A percentile compares a stretch with the other conserved stretches of the same genome.
phyloP scores from a whole-genome alignment of 2,888 invertebrate species.

The Alloscopus bannaensis region DNA sequence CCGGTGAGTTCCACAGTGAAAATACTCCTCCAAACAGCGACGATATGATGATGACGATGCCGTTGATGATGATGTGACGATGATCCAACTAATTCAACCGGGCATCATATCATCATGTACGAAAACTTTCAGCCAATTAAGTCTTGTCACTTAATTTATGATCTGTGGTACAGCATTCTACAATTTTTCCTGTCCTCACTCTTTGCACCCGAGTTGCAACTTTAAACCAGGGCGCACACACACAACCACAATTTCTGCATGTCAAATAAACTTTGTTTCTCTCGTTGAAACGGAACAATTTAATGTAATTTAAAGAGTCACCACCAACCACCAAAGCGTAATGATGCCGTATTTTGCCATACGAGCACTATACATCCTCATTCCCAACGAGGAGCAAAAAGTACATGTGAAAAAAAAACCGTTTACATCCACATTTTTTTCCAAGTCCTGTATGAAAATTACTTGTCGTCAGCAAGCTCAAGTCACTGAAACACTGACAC shows the following conservation, averaged over 20 bases:
- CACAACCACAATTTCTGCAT: conserved; percentile 26
- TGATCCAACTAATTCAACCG: conserved; percentile 42
- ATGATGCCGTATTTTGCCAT: too few species aligned
- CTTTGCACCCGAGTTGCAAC: too few species aligned
- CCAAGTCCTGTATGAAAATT: conserved; percentile 12
- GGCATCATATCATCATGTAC: conserved; percentile 25
- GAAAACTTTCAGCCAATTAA: conserved; percentile 46
- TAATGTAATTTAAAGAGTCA: conserved; percentile 59
- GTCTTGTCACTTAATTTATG: conserved; percentile 49
- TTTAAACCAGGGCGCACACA: not conserved
- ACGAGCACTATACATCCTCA: too few species aligned
- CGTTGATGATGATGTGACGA: not conserved
- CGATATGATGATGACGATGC: not conserved
- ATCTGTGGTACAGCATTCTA: conserved; percentile 9
- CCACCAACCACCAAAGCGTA: conserved; percentile 21
- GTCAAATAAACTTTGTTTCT: conserved; percentile 37
- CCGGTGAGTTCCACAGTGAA: not conserved
- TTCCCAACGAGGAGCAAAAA: not conserved
- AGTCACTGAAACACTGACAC: conserved; percentile 39
- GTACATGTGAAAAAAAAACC: not conserved
- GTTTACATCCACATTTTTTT: not conserved
- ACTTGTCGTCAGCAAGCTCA: conserved; percentile 15
- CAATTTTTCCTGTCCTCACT: too few species aligned
- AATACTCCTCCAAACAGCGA: too few species aligned
- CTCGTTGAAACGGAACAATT: conserved; percentile 40